A percentile compares a stretch with the other conserved stretches of the same genome.
These are phyloP conservation scores for Trachurus trachurus DNA, from an alignment of 2,797 vertebrate genomes.

Conservation along the genomic window DNA sequence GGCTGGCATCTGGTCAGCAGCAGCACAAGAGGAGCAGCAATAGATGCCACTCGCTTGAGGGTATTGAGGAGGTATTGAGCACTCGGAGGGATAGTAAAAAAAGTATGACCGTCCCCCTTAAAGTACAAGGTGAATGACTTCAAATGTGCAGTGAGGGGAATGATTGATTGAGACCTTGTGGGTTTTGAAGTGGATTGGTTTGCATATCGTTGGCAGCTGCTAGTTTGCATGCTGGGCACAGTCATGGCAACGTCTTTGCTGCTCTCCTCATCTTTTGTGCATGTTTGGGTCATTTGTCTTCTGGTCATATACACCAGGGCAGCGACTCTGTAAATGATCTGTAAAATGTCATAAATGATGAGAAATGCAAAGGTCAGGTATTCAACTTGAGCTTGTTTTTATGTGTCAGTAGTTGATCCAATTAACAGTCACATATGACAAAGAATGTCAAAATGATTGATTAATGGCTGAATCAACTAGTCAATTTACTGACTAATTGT, in stretches of 20 bases:
- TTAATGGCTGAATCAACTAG: not conserved
- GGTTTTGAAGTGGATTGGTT: conserved; percentile 39
- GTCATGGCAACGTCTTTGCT: not conserved
- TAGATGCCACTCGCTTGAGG: conserved; percentile 28
- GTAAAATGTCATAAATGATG: not conserved
- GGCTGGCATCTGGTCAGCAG: conserved; percentile 60
- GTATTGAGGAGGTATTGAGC: conserved; percentile 2
- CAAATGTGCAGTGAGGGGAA: conserved; percentile 25
- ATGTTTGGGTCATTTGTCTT: not conserved
- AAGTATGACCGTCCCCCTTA: not conserved
- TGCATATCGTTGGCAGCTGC: conserved; percentile 16
- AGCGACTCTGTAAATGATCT: not conserved
- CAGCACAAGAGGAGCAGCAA: not conserved
- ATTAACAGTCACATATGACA: not conserved
- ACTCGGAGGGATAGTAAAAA: conserved; percentile 5
- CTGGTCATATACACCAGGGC: not conserved
- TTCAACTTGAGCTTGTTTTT: not conserved
- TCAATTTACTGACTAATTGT: not conserved
- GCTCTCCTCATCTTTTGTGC: conserved; percentile 3
- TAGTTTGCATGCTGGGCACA: conserved; percentile 43
- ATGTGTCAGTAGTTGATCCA: not conserved
- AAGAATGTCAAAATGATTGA: not conserved
- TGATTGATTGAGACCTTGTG: conserved; percentile 33
- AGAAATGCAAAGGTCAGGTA: not conserved
- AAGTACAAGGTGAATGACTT: conserved; percentile 11